These are phyloP conservation scores for Capitulum mitella DNA, from an alignment of 2,888 invertebrate species.

Conservation along the genomic window DNA sequence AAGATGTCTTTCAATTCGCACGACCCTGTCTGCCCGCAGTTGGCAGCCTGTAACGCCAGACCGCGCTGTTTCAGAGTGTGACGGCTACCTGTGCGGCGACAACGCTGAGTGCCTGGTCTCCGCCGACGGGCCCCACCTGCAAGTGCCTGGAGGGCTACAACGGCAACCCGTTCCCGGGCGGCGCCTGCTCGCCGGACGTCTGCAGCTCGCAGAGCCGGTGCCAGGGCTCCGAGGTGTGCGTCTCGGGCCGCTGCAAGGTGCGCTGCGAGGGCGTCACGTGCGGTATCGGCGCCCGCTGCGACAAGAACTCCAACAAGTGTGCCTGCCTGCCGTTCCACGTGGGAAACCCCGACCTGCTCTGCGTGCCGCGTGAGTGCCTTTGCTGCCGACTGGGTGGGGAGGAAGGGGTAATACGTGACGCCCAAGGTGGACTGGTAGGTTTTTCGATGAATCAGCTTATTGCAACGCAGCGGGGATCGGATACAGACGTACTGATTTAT, in stretches of 20 bases:
- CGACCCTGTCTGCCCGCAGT: too few relatives aligned
- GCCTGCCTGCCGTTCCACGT: conserved; percentile 78
- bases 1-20: too few relatives aligned
- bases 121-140: conserved; percentile 74
- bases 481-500: too few relatives aligned
- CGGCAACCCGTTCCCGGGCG: conserved; percentile 88
- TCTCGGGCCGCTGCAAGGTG: conserved; percentile 79
- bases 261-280: conserved; percentile 79
- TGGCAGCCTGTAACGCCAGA: too few relatives aligned
- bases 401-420: too few relatives aligned
- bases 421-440: too few relatives aligned
- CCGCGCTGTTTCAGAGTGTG: conserved; percentile 38
- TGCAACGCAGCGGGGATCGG: too few relatives aligned
- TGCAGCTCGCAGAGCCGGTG: conserved; percentile 72
- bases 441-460: too few relatives aligned
- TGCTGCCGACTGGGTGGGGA: too few relatives aligned
- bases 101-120: conserved; percentile 61
- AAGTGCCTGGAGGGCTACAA: conserved; percentile 76
- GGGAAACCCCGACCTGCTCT: conserved; percentile 79
- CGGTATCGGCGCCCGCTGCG: conserved; percentile 79
- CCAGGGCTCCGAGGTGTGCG: conserved; percentile 68
- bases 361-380: conserved; percentile 55
- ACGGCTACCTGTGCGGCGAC: conserved; percentile 41
- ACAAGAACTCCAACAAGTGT: conserved; percentile 70
- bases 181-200: conserved; percentile 69